Evolutionary conservation across 2,888 invertebrate genomes (phyloP), one percentile per base, ranked within the genome.

Genomic region (Hemicrepidius hirtus): DNA sequence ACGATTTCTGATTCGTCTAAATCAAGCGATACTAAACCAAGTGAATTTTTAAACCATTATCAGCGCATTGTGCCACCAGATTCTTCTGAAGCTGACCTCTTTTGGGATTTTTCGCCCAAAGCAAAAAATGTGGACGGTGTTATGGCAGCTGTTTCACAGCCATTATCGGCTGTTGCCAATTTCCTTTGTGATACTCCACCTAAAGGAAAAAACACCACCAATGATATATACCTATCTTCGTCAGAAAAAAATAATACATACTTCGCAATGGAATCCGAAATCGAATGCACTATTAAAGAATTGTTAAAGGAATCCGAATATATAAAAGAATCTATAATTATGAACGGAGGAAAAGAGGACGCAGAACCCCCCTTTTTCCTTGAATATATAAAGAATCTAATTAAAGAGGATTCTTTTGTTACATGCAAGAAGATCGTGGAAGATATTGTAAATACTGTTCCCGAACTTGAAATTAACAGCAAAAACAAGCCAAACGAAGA

Each of bases 261-360:
- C 55, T 32, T 46, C 7, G 28, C 12, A 12, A 49, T 70, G n/a
- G 70, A 74, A 59, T 57, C 71, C 9, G 74, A 70, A 16, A 74
- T 74, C 10, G 16, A 71, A 46, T 20, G 57, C 13, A 53, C 57
- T 0, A 67, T 74, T 24, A 40, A 68, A 4, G 66, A 71, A 16
- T 18, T 74, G 16, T 37, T 74, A 5, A 63, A 65, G 41, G 68
- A 65, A 49, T 71, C 71, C 0, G 37, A 68, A 41, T 24, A 59
- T 24, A 74, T 74, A n/a, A 74, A 71, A 65, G 35, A 71, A 32
- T 16, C 46, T 20, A 68, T 44, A 0, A 63, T 74, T 18, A 44
- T 64, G 20, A 67, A 60, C 7, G 71, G 71, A 7, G 53, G 18
- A 0, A 40, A 24, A 5, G 71, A 74, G 21, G 74, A 71, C 50